Base-by-base conservation (phyloP, 2,888 invertebrate species). In the Agriotes lineatus region DNA sequence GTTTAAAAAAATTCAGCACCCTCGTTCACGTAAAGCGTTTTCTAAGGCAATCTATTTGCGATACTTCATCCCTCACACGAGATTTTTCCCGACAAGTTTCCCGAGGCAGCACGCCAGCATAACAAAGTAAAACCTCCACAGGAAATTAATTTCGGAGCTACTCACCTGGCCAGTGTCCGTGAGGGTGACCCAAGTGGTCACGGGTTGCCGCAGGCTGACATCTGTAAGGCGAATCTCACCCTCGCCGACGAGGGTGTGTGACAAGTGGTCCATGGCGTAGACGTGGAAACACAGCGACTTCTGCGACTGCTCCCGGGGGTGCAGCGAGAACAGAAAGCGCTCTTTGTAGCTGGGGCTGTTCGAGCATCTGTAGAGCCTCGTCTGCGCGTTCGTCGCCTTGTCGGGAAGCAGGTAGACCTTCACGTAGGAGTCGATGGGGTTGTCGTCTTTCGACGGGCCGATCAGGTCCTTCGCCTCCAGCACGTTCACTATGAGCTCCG, bases 161-260 rank as follows among this genome's bases (percentile, higher is more conserved):
- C n/a, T 44, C 66, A 89, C 89, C 85, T 91, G 90, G 74, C 91
- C 90, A 6, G 92, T 90, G 78, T 93, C 93, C 0, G 91, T 88
- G 1, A 94, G 85, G 0, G 92, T 90, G 66, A 94, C 87, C 93
- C 93, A 94, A n/a, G 92, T 91, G 57, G 92, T 92, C 50, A 91
- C 88, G 0, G 93, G 90, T 35, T 90, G 89, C 50, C 88, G 83
- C 6, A 90, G 83, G 69, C 88, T 88, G 67, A 91, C 86, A 79
- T 90, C 90, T 9, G 87, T 86, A 33, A 93, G 84, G 74, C 90
- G 87, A 72, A 93, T 85, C 78, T 92, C 91, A 5, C 90, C 90
- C 81, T 92, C 92, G 1, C 90, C 90, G 75, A 88, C 87, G 45
- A 91, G 82, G 0, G 90, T 89, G 78, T 90, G 90, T 58, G 89